Conservation (phyloP, 2,113 vertebrate species). For the Otolemur garnettii region DNA sequence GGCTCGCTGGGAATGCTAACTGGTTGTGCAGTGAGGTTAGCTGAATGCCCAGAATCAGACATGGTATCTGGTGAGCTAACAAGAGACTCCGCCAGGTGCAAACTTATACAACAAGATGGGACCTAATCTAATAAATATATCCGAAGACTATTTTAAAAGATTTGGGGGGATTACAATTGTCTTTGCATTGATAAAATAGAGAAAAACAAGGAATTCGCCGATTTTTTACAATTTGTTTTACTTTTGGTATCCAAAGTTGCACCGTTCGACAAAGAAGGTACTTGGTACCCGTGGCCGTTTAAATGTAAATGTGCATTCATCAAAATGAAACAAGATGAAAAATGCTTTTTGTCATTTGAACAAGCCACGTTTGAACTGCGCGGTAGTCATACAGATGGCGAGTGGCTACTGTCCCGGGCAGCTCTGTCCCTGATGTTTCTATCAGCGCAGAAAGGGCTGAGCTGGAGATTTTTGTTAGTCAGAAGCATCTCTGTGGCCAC, state of each 20-base stretch:
- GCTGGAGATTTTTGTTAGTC: fast-evolving
- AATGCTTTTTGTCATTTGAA: neutral
- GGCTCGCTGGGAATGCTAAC: neutral
- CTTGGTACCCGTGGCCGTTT: neutral
- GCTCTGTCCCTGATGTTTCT: neutral
- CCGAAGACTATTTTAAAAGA: neutral
- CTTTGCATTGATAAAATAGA: neutral
- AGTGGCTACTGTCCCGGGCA: neutral
- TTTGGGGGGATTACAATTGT: neutral
- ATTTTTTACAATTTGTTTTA: neutral
- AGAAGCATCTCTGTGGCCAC: neutral
- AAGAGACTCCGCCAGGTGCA: neutral
- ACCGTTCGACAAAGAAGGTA: neutral
- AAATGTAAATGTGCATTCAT: neutral
- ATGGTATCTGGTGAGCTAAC: neutral
- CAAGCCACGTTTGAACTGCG: neutral
- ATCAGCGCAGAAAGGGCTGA: neutral
- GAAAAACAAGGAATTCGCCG: neutral
- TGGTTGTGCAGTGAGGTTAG: neutral
- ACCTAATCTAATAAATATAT: neutral
- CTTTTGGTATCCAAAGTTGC: neutral
- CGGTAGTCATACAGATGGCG: neutral
- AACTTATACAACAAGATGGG: neutral
- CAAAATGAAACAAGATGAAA: neutral
- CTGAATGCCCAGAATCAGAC: neutral